Evolutionary conservation across 64 coral and sea anemone species (phyloP).

Genomic region (Montipora foliosa): DNA sequence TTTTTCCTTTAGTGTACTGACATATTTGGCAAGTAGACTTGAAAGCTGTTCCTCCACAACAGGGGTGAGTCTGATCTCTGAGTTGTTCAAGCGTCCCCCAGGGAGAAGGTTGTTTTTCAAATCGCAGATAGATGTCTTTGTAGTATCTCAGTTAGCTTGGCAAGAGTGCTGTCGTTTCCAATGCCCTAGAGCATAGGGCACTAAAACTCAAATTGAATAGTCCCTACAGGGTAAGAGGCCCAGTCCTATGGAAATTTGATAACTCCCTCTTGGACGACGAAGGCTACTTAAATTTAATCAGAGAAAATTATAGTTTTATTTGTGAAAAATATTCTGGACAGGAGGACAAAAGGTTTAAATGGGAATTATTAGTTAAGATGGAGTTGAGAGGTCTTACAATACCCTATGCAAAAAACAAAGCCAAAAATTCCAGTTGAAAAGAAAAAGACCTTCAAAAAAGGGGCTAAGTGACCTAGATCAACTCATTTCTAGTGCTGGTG

Average conservation of each 20-base stretch:
- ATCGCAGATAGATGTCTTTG: constrained; percentile 53
- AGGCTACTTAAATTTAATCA: background rate
- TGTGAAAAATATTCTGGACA: background rate
- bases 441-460: background rate
- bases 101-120: constrained; percentile 42
- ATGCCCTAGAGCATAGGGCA: background rate
- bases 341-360: background rate
- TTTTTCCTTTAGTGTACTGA: constrained; percentile 45
- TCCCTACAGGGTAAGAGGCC: background rate
- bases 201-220: background rate
- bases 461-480: background rate
- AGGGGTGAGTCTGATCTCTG: constrained; percentile 24
- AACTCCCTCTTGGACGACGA: background rate
- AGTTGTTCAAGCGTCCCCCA: constrained; percentile 32
- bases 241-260: background rate
- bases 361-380: background rate
- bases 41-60: constrained; percentile 50
- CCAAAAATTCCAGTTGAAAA: background rate
- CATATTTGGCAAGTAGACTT: constrained; percentile 39
- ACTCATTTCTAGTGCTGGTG: background rate
- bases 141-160: constrained; percentile 42
- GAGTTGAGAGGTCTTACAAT: background rate
- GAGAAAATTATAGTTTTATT: background rate
- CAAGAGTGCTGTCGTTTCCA: background rate
- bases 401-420: background rate